Evolutionary conservation across 2,113 vertebrate genomes (phyloP).

Genomic region (Anhinga anhinga): DNA sequence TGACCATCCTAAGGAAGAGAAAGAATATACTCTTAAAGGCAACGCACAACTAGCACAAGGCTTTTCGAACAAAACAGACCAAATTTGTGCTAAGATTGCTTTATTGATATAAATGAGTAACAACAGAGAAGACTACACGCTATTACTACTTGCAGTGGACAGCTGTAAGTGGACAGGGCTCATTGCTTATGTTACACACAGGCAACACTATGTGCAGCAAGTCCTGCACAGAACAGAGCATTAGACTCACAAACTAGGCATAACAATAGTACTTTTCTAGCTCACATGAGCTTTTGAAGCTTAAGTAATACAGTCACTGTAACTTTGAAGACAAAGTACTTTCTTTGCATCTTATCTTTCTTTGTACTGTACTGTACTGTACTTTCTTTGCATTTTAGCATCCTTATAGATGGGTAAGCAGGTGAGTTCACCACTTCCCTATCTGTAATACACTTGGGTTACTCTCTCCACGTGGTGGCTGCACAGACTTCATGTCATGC

Average conservation of each 20-base stretch:
- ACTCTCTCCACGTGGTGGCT: neutral
- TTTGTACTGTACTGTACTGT: no score
- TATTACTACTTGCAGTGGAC: neutral
- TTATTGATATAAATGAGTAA: neutral
- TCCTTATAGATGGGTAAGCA: neutral
- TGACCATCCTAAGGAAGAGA: conserved; percentile 70
- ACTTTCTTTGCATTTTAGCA: neutral
- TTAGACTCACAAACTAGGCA: neutral
- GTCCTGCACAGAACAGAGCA: neutral
- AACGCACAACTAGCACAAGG: neutral
- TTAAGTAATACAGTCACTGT: neutral
- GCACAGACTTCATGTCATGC: neutral
- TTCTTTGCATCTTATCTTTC: no score
- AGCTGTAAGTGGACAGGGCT: neutral
- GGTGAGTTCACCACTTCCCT: neutral
- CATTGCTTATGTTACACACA: neutral
- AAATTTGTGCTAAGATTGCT: neutral
- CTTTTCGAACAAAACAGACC: neutral
- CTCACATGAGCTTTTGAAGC: neutral
- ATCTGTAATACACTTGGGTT: neutral
- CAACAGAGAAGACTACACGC: neutral
- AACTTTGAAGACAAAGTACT: neutral
- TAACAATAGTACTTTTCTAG: neutral
- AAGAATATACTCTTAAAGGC: neutral
- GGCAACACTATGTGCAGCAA: neutral